phyloP scores from a whole-genome alignment of 2,797 vertebrate genomes.

The Lagorchestes hirsutus region DNA sequence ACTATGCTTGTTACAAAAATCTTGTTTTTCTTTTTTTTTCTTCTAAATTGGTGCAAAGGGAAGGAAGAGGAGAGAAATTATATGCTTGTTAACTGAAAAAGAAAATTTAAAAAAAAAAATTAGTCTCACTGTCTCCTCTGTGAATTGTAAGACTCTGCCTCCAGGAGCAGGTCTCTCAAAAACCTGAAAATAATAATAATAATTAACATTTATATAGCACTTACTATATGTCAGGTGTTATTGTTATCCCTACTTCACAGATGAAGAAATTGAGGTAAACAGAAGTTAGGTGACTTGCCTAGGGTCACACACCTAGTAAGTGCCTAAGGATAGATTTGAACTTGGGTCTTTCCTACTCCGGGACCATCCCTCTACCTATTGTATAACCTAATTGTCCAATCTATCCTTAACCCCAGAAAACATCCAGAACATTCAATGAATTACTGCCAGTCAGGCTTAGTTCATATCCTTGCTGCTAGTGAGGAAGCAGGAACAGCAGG shows the following conservation, averaged over 20 bases:
- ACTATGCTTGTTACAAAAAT: not conserved
- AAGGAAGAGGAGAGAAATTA: not conserved
- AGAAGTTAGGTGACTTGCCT: not conserved
- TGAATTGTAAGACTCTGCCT: conserved; percentile 58
- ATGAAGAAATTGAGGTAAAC: not conserved
- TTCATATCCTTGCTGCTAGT: not conserved
- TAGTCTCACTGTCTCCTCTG: conserved; percentile 62
- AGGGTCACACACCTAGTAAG: too few species aligned
- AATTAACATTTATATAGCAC: not conserved
- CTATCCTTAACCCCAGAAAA: conserved; percentile 39
- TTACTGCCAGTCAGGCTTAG: conserved; percentile 29
- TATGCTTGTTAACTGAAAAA: not conserved
- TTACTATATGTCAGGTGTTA: not conserved
- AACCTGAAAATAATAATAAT: conserved; percentile 15
- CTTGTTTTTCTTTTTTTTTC: not conserved
- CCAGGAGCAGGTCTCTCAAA: conserved; percentile 46
- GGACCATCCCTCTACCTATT: too few species aligned
- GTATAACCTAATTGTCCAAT: not conserved
- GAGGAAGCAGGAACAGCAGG: not conserved
- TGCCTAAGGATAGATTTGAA: too few species aligned
- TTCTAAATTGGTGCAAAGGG: not conserved
- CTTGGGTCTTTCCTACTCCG: too few species aligned
- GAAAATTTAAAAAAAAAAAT: conserved; percentile 5
- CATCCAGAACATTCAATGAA: conserved; percentile 50
- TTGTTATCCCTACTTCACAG: not conserved